Evolutionary conservation across 1,140 invertebrate species (phyloP).

Genomic region (Magallana angulata): DNA sequence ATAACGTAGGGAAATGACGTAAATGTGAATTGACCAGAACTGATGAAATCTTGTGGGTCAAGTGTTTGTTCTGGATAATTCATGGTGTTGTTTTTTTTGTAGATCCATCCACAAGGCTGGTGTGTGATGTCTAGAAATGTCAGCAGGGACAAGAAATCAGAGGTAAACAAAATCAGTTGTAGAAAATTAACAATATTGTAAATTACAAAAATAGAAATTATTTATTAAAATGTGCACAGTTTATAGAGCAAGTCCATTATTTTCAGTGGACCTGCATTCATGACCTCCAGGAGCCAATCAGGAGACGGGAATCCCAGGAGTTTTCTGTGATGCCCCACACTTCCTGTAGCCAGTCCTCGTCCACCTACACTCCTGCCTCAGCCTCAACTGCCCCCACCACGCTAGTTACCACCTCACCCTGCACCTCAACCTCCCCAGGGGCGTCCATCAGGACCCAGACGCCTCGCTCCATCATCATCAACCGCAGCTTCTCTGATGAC

Average conservation of each 20-base stretch:
- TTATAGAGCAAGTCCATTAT: background rate
- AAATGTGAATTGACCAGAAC: too few relatives aligned
- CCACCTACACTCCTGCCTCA: constrained; percentile 59
- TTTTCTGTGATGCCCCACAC: constrained; percentile 54
- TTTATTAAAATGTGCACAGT: too few relatives aligned
- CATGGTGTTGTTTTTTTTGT: background rate
- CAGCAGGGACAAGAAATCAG: constrained; percentile 89
- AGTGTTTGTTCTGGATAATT: too few relatives aligned
- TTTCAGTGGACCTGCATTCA: constrained; percentile 94
- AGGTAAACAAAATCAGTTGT: constrained; percentile 81
- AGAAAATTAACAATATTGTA: too few relatives aligned
- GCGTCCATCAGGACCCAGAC: background rate
- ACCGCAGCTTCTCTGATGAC: background rate
- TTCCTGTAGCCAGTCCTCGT: constrained; percentile 49
- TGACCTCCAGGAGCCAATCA: constrained; percentile 87
- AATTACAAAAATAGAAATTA: too few relatives aligned
- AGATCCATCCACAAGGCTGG: constrained; percentile 95
- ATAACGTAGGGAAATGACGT: too few relatives aligned
- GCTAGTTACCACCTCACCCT: constrained; percentile 4
- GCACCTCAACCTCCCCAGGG: constrained; percentile 34
- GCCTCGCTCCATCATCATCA: constrained; percentile 31
- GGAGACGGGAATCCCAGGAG: constrained; percentile 19
- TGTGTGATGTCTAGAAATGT: constrained; percentile 92
- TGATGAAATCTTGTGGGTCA: too few relatives aligned
- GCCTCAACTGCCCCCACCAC: constrained; percentile 52